Evolutionary conservation across 1,140 invertebrate species (phyloP).

Genomic region (Euura lappo): DNA sequence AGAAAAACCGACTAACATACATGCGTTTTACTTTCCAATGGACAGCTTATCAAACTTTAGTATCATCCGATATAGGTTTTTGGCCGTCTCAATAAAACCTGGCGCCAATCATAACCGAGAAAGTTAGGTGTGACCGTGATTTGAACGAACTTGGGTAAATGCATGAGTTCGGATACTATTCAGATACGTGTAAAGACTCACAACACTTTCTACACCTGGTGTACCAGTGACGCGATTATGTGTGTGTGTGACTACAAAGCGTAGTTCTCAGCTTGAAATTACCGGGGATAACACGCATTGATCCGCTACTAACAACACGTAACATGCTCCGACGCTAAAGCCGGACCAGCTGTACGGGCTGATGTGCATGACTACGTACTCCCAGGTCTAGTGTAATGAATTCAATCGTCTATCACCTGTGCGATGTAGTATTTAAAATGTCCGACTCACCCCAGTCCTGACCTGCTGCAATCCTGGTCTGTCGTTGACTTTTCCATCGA

Average conservation of each 20-base stretch:
- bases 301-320: neutral
- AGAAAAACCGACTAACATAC: neutral
- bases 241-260: no score
- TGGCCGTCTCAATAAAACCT: neutral
- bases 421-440: neutral
- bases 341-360: neutral
- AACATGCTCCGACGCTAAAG: neutral
- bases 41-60: neutral
- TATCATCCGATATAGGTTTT: neutral
- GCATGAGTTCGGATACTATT: neutral
- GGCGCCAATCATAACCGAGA: neutral
- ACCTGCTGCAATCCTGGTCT: slow-evolving; percentile 57
- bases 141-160: neutral
- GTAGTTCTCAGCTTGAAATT: no score
- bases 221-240: no score
- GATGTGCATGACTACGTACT: neutral
- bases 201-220: neutral
- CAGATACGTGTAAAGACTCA: neutral
- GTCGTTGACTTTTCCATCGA: slow-evolving; percentile 62
- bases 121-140: neutral
- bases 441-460: slow-evolving; percentile 49
- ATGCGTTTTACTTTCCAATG: neutral
- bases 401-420: neutral
- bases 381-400: neutral
- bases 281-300: no score